phyloP scores from a whole-genome alignment of 2,888 invertebrate genomes.

The Sinohyriopsis cumingii region DNA sequence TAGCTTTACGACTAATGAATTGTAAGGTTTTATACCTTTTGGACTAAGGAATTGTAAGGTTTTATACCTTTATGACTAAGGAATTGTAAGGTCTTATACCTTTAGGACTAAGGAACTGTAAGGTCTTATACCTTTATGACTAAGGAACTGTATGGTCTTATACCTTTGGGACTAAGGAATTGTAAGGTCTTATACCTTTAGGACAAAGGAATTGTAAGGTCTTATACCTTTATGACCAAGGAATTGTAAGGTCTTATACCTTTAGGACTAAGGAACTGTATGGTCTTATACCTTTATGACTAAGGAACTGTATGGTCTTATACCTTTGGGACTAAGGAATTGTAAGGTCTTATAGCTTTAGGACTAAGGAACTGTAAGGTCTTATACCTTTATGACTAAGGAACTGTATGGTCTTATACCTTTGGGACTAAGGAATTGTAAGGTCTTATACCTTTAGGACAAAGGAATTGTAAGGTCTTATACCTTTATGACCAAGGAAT shows the following conservation, averaged over 20 bases:
- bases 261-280: not conserved
- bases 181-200: too few species aligned
- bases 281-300: conserved; percentile 64
- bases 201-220: not conserved
- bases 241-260: too few species aligned
- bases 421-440: conserved; percentile 67
- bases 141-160: not conserved
- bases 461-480: too few species aligned
- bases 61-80: not conserved
- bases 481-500: too few species aligned
- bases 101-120: conserved; percentile 67
- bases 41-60: conserved; percentile 63
- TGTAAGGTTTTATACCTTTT: conserved; percentile 58
- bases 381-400: not conserved
- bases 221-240: conserved; percentile 64
- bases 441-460: too few species aligned
- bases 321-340: not conserved
- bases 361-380: conserved; percentile 63
- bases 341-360: conserved; percentile 57
- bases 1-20: not conserved
- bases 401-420: conserved; percentile 45
- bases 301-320: too few species aligned
- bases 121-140: too few species aligned
- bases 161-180: conserved; percentile 71
- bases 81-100: conserved; percentile 45